Evolutionary conservation across 2,888 invertebrate genomes (phyloP), one percentile per base, ranked within the genome.

Genomic region (Pollenia griseotomentosa): DNA sequence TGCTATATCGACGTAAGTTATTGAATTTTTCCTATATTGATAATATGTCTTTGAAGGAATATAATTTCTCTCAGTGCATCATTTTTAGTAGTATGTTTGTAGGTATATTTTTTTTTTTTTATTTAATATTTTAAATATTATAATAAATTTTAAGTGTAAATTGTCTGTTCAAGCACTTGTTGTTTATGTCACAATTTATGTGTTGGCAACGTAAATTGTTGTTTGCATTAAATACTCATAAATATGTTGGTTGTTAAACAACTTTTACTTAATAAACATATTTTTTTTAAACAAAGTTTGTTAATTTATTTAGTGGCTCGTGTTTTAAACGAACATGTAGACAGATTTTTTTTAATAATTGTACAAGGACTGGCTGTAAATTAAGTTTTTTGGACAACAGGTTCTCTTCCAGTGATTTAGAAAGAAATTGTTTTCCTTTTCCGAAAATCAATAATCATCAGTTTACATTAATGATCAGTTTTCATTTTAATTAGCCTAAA

Each of bases 131-230:
- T 73, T 66, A 42, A 73, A 78, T 33, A 78, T 80, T 80, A 61
- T 74, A 79, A 79, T 68, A 79, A 66, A 84, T 79, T 84, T 81
- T 46, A 66, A 46, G 73, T 82, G 78, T 78, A 86, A 86, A 86
- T 82, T 86, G 53, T 74, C 73, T 82, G 71, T 19, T 79, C 51
- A 70, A 83, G 79, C 70, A 80, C 74, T 83, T 83, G 68, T 83
- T 83, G 78, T 83, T 83, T 75, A 79, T 83, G 86, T 83, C 75
- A 86, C 71, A 79, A 83, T 63, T 79, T 80, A 46, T 75, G 74
- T 86, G 79, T 86, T 75, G 83, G 68, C 86, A 83, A 71, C 75
- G 71, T 83, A 70, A 80, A 83, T 71, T 80, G 86, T 79, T 83
- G 83, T 75, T 75, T 74, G 74, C 79, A 85, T 85, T 85, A 74